These are phyloP conservation scores for Drosophila murphyi DNA, from an alignment of 1,140 invertebrate genomes.

Conservation along the genomic window DNA sequence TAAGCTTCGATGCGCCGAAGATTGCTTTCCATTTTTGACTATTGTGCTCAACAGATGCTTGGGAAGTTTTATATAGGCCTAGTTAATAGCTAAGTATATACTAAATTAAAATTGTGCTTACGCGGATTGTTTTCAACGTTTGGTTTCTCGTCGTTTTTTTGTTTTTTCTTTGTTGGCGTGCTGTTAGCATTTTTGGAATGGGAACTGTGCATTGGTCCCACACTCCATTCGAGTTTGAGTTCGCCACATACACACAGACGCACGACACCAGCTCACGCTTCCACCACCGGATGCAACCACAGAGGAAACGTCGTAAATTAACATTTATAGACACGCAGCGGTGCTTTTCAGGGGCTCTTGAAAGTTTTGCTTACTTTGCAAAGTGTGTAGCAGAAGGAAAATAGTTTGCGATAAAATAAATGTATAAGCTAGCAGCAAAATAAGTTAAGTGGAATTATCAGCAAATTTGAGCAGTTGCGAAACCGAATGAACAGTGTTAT, in stretches of 20 bases:
- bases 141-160: constrained; percentile 35
- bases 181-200: constrained; percentile 56
- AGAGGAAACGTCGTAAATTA: constrained; percentile 5
- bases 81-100: constrained; percentile 63
- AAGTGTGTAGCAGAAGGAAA: constrained; percentile 14
- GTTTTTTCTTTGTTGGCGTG: constrained; percentile 47
- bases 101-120: constrained; percentile 81
- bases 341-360: constrained; percentile 34
- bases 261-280: constrained; percentile 13
- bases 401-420: constrained; percentile 15
- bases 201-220: constrained; percentile 44
- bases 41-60: constrained; percentile 75
- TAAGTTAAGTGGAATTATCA: constrained; percentile 42
- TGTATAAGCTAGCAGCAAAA: constrained; percentile 24
- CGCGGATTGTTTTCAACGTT: constrained; percentile 70
- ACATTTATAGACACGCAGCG: neutral
- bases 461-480: constrained; percentile 60
- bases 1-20: constrained; percentile 25
- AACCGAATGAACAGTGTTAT: constrained; percentile 31
- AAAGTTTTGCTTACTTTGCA: constrained; percentile 69
- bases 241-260: constrained; percentile 27
- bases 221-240: constrained; percentile 28
- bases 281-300: constrained; percentile 26
- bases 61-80: constrained; percentile 56
- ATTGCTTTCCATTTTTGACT: constrained; percentile 48